A percentile compares a stretch with the other conserved stretches of the same genome.
phyloP scores from a whole-genome alignment of 2,113 vertebrate species.

The Toxotes chatareus region DNA sequence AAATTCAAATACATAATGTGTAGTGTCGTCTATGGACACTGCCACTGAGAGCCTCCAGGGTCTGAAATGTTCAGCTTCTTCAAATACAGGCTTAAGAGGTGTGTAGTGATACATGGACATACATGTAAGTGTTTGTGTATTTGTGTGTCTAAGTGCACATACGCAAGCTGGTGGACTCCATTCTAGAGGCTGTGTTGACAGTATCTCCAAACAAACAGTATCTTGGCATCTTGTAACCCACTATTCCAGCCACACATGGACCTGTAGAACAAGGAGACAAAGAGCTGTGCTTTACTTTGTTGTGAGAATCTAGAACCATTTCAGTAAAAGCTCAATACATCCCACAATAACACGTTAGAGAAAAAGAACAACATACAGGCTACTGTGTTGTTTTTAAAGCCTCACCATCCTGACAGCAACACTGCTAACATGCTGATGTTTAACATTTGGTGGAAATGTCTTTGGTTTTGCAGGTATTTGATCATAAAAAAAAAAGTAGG shows the following conservation, averaged over 20 bases:
- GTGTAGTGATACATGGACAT: neutral
- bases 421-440: no score
- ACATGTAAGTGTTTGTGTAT: neutral
- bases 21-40: neutral
- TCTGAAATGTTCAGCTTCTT: neutral
- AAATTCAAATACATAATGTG: neutral
- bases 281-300: conserved; percentile 3
- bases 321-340: neutral
- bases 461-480: no score
- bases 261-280: conserved; percentile 34
- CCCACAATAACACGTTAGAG: neutral
- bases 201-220: conserved; percentile 89
- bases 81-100: neutral
- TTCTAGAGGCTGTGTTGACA: conserved; percentile 85
- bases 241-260: conserved; percentile 84
- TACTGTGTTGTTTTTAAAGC: neutral
- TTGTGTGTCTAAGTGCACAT: conserved; percentile 11
- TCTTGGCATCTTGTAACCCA: conserved; percentile 87
- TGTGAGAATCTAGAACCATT: neutral
- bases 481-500: no score
- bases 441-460: no score
- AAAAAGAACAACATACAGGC: neutral
- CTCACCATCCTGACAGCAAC: no score
- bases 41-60: neutral
- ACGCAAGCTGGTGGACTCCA: conserved; percentile 85